phyloP scores from a whole-genome alignment of 2,797 vertebrate species.

The Pitangus sulphuratus region DNA sequence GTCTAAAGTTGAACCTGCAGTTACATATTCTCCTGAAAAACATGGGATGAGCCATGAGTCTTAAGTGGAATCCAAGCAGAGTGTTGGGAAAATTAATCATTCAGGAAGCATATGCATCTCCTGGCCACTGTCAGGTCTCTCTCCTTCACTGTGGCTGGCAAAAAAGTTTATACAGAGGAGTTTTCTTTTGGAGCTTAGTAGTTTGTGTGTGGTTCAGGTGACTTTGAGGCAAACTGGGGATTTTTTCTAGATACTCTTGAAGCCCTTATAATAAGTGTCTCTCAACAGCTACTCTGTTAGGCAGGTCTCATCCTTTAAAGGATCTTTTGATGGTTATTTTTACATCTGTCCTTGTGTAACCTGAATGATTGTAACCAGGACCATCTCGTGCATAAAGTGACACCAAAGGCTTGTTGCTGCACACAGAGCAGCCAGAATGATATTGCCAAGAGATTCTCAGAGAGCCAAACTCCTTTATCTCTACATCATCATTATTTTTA shows the following conservation, averaged over 20 bases:
- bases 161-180: background rate
- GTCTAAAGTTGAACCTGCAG: background rate
- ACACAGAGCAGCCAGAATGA: background rate
- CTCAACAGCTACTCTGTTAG: background rate
- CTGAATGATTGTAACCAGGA: background rate
- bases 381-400: background rate
- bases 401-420: background rate
- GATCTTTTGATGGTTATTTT: background rate
- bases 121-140: background rate
- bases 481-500: background rate
- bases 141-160: background rate
- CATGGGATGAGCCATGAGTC: background rate
- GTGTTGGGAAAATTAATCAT: background rate
- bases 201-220: background rate
- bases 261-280: background rate
- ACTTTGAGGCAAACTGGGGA: background rate
- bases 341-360: background rate
- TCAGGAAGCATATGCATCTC: background rate
- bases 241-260: background rate
- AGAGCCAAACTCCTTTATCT: background rate
- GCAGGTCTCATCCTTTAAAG: background rate
- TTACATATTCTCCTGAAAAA: background rate
- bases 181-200: background rate
- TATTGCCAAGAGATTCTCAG: background rate
- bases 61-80: background rate